Evolutionary conservation across 2,888 invertebrate species (phyloP), one percentile per base, ranked within the genome.

Genomic region (Pollenia angustigena): DNA sequence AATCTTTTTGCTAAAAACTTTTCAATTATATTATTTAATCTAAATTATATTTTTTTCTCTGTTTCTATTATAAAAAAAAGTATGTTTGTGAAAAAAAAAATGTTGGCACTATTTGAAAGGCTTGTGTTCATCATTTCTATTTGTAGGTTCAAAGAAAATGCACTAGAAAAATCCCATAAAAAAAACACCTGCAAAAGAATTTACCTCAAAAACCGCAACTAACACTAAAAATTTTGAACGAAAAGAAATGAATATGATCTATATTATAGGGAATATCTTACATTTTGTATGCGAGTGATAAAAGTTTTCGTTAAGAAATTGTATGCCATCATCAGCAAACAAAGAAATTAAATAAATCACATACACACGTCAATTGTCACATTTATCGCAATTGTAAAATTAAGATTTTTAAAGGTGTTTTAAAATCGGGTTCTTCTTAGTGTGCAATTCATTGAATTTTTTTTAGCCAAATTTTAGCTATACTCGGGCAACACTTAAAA

Each of bases 91-190:
- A 14, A 14, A 23, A 18, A 18, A 69, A 42, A 44, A 44, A n/a
- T 58, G 23, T 80, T 80, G 71, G 79, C 79, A 80, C 52, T 42
- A 7, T 46, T 44, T 12, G 18, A 18, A 40, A 58, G 48, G 54
- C 42, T 81, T 66, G 42, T n/a, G 23, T 48, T 48, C 81, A 74
- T 74, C 74, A 81, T 81, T 74, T 81, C 56, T 75, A 68, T 81
- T 75, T 75, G 74, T 58, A 68, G 58, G 48, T 68, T 66, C 12
- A 42, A 14, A 32, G 32, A 32, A 58, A 78, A 58, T 44, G 32
- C 40, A 48, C 68, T 68, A 78, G 78, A 72, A 81, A 62, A 14
- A 56, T 81, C 64, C 18, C 40, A 81, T 54, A 74, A 64, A 71
- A 9, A 62, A 69, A 68, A 71, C 78, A 79, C 78, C 79, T 85